phyloP scores from a whole-genome alignment of 2,113 vertebrate species.

The Pomatostomus ruficeps region DNA sequence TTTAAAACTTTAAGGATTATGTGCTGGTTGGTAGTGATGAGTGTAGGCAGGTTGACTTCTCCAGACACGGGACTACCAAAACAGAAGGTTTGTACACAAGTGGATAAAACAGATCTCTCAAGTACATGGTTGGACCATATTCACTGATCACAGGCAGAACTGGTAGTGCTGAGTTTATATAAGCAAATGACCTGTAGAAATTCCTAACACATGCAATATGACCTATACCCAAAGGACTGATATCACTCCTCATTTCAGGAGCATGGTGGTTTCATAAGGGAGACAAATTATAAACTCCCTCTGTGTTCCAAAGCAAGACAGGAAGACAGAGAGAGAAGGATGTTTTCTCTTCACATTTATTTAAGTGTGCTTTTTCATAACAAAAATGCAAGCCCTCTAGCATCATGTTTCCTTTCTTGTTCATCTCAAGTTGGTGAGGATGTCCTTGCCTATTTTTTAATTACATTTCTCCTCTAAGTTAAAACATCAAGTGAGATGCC shows the following conservation, averaged over 20 bases:
- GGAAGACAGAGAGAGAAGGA: background rate
- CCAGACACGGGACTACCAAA: background rate
- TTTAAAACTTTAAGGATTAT: background rate
- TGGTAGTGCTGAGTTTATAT: background rate
- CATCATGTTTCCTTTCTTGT: background rate
- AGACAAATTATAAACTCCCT: background rate
- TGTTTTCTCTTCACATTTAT: background rate
- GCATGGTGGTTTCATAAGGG: background rate
- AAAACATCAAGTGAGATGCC: constrained; percentile 14
- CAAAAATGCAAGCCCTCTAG: background rate
- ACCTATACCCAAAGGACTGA: background rate
- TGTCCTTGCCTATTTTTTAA: background rate
- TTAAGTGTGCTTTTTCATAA: background rate
- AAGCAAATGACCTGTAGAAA: background rate
- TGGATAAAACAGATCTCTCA: background rate
- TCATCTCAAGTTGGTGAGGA: background rate
- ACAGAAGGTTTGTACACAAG: background rate
- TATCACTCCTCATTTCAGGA: background rate
- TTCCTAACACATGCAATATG: background rate
- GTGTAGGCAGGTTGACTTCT: background rate
- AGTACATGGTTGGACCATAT: rapidly evolving
- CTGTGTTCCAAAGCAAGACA: background rate
- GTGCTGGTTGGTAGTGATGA: background rate
- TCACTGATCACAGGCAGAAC: background rate
- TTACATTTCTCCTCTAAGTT: constrained; percentile 8